These are phyloP conservation scores for Drosophila mimica DNA, from an alignment of 2,888 invertebrate species.

Conservation along the genomic window DNA sequence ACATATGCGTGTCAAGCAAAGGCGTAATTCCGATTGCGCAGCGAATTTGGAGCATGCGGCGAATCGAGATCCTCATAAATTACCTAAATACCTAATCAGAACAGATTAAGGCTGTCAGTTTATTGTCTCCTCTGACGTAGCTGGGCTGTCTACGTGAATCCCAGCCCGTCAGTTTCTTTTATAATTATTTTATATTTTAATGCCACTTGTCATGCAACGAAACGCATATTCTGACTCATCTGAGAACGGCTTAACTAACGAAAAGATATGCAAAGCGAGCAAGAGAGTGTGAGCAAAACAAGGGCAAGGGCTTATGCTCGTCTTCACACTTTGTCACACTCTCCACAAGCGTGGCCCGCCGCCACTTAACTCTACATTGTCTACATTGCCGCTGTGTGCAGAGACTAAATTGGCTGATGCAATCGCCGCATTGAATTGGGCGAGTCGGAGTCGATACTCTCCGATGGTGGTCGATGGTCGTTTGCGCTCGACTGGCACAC, in stretches of 20 bases:
- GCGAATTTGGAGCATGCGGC: slow-evolving; percentile 12
- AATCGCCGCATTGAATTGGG: slow-evolving; percentile 64
- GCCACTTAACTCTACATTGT: slow-evolving; percentile 11
- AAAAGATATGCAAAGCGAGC: slow-evolving; percentile 1
- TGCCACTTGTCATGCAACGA: slow-evolving; percentile 26
- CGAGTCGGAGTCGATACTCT: slow-evolving; percentile 49
- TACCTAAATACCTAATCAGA: slow-evolving; percentile 33
- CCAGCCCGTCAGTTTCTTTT: not conserved
- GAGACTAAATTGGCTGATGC: slow-evolving; percentile 73
- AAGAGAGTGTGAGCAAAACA: slow-evolving; percentile 16
- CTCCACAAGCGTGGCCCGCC: not conserved
- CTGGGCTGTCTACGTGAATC: slow-evolving; percentile 4
- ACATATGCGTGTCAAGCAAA: slow-evolving; percentile 13
- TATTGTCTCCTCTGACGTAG: slow-evolving; percentile 18
- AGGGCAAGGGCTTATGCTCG: slow-evolving; percentile 55
- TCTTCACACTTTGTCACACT: slow-evolving; percentile 26
- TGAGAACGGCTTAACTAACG: slow-evolving; percentile 15
- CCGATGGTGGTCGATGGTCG: slow-evolving; percentile 50
- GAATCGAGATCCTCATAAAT: slow-evolving; percentile 38
- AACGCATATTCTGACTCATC: slow-evolving; percentile 35
- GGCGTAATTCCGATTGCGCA: slow-evolving; percentile 36
- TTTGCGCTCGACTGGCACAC: slow-evolving; percentile 62
- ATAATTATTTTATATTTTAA: slow-evolving; percentile 19
- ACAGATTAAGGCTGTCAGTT: slow-evolving; percentile 18
- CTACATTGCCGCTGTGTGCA: slow-evolving; percentile 30